These are phyloP conservation scores for Amiota communis DNA, from an alignment of 2,888 invertebrate species.

Conservation along the genomic window DNA sequence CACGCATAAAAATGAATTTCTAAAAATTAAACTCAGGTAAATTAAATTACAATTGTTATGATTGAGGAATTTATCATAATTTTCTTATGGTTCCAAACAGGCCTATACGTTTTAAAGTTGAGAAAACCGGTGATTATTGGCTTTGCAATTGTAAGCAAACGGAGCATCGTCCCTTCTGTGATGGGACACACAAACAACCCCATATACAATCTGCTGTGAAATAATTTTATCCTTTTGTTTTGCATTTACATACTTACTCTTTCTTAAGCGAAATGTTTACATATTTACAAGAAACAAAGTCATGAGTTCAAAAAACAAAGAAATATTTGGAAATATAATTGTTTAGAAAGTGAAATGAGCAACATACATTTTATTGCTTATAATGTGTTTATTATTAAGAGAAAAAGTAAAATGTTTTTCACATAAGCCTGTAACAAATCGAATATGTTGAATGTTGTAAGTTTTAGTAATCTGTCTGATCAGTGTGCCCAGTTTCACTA, in stretches of 20 bases:
- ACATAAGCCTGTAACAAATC: no score
- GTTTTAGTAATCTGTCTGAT: no score
- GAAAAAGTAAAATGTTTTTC: no score
- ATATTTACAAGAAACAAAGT: no score
- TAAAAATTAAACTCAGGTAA: slow-evolving; percentile 83
- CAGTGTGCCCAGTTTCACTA: no score
- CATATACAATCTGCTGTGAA: slow-evolving; percentile 78
- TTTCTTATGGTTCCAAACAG: slow-evolving; percentile 68
- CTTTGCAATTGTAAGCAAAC: slow-evolving; percentile 99
- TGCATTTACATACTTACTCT: neutral
- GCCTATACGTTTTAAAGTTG: slow-evolving; percentile 88
- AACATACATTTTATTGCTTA: no score
- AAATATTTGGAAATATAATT: no score
- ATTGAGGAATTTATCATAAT: neutral
- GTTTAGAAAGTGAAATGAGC: no score
- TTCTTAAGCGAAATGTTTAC: no score
- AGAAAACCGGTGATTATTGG: slow-evolving; percentile 93
- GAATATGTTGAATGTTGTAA: no score
- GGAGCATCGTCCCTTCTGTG: slow-evolving; percentile 94
- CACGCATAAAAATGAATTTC: slow-evolving; percentile 84
- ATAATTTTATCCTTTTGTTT: slow-evolving; percentile 46
- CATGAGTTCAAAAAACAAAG: no score
- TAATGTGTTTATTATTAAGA: no score
- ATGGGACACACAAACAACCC: slow-evolving; percentile 90
- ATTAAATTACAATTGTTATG: slow-evolving; percentile 11